These are phyloP conservation scores for Phania funesta DNA, from an alignment of 2,888 invertebrate species.

Conservation along the genomic window DNA sequence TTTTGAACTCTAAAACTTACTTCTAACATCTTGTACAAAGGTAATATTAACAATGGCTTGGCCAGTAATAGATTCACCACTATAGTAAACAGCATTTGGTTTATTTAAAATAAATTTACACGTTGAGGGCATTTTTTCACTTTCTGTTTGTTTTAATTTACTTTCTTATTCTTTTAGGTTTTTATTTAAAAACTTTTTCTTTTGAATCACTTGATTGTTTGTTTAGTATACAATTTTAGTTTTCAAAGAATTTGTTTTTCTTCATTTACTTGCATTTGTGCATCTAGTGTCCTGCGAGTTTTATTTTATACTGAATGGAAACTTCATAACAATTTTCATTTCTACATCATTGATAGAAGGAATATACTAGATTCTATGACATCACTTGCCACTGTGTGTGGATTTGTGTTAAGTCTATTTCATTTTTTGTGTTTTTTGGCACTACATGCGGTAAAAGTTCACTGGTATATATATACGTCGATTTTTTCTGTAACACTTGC, in stretches of 20 bases:
- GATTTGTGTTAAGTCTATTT: conserved; percentile 1
- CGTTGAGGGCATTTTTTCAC: conserved; percentile 57
- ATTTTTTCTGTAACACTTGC: conserved; percentile 29
- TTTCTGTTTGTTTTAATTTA: neutral
- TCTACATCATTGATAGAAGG: conserved; percentile 31
- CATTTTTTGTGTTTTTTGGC: conserved; percentile 39
- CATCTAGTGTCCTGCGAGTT: conserved; percentile 46
- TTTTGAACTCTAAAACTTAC: conserved; percentile 48
- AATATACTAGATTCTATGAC: conserved; percentile 37
- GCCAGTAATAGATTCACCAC: conserved; percentile 74
- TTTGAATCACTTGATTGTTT: neutral
- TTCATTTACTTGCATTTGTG: neutral
- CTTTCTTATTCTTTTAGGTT: neutral
- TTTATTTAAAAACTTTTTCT: neutral
- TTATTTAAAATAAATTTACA: conserved; percentile 72
- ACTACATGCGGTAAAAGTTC: conserved; percentile 31
- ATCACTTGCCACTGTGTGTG: conserved; percentile 33
- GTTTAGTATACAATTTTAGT: conserved; percentile 39
- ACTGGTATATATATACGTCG: conserved; percentile 31
- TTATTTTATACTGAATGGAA: conserved; percentile 48
- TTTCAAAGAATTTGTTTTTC: conserved; percentile 5
- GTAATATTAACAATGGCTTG: conserved; percentile 58
- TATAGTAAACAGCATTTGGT: conserved; percentile 73
- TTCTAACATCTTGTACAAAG: conserved; percentile 61
- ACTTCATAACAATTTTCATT: conserved; percentile 25